These are phyloP conservation scores for Drosophila lini DNA, from an alignment of 1,140 invertebrate genomes.

Conservation along the genomic window DNA sequence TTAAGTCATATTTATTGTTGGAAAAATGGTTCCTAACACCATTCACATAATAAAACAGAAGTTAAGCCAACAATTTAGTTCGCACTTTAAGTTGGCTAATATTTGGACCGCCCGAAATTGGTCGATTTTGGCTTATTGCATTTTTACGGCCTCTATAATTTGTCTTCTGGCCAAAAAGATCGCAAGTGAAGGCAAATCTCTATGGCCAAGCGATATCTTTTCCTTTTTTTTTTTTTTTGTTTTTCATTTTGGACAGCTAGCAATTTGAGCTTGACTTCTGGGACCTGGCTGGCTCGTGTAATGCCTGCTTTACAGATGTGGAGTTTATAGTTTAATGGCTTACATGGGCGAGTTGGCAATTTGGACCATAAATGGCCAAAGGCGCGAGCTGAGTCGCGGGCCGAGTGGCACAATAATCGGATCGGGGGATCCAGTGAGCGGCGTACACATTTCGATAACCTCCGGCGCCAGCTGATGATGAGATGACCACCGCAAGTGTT, in stretches of 20 bases:
- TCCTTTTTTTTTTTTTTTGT: background rate
- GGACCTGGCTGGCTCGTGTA: conserved; percentile 35
- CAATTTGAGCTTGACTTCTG: conserved; percentile 52
- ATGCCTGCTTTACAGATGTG: conserved; percentile 45
- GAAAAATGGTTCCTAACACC: background rate
- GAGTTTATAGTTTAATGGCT: conserved; percentile 39
- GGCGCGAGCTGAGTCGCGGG: conserved; percentile 24
- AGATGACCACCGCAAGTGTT: conserved; percentile 33
- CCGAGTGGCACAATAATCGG: conserved; percentile 40
- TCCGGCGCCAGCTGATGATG: conserved; percentile 32
- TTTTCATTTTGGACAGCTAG: conserved; percentile 19
- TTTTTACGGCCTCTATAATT: conserved; percentile 48
- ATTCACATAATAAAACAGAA: conserved; percentile 23
- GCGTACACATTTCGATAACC: conserved; percentile 38
- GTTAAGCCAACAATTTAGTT: conserved; percentile 25
- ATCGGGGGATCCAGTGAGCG: conserved; percentile 17
- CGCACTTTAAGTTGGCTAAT: conserved; percentile 49
- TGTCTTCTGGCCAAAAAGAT: conserved; percentile 44
- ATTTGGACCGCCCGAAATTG: conserved; percentile 42
- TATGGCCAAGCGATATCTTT: conserved; percentile 9
- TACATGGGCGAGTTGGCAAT: conserved; percentile 43
- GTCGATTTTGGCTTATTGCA: conserved; percentile 43
- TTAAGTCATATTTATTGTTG: background rate
- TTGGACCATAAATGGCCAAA: conserved; percentile 60
- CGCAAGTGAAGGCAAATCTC: conserved; percentile 45